A percentile compares a stretch with the other conserved stretches of the same genome.
phyloP scores from a whole-genome alignment of 2,888 invertebrate species.

The Thyatira batis region DNA sequence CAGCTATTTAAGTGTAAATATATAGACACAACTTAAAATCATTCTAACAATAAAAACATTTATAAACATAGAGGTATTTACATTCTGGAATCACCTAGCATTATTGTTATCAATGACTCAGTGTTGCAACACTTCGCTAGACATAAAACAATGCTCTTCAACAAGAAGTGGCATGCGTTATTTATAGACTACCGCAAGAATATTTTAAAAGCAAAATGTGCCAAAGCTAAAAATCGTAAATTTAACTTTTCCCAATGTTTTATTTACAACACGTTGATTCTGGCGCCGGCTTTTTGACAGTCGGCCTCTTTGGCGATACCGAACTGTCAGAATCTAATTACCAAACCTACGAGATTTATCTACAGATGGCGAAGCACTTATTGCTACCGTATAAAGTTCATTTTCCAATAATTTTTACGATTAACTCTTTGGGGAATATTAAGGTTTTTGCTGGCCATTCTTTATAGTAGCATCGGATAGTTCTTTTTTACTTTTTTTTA shows the following conservation, averaged over 20 bases:
- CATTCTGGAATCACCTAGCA: no score
- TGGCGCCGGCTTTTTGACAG: conserved; percentile 79
- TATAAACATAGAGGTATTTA: no score
- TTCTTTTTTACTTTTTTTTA: conserved; percentile 50
- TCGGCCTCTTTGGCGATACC: conserved; percentile 75
- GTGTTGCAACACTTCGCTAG: background rate
- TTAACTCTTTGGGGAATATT: conserved; percentile 33
- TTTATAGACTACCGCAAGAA: conserved; percentile 3
- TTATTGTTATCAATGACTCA: background rate
- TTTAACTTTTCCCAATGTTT: conserved; percentile 58
- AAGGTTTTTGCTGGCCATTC: conserved; percentile 68
- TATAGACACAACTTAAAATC: no score
- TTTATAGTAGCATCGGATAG: conserved; percentile 66
- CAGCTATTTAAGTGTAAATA: no score
- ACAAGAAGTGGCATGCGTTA: background rate
- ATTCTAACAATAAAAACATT: no score
- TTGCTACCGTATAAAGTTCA: conserved; percentile 27
- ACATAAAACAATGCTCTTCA: background rate
- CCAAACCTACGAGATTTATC: conserved; percentile 41
- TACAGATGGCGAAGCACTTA: conserved; percentile 28
- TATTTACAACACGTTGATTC: conserved; percentile 65
- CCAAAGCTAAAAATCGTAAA: conserved; percentile 51
- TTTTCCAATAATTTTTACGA: conserved; percentile 22
- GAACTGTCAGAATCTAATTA: conserved; percentile 81
- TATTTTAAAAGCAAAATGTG: conserved; percentile 37